phyloP scores from a whole-genome alignment of 2,797 vertebrate species.

The Natrix natrix region DNA sequence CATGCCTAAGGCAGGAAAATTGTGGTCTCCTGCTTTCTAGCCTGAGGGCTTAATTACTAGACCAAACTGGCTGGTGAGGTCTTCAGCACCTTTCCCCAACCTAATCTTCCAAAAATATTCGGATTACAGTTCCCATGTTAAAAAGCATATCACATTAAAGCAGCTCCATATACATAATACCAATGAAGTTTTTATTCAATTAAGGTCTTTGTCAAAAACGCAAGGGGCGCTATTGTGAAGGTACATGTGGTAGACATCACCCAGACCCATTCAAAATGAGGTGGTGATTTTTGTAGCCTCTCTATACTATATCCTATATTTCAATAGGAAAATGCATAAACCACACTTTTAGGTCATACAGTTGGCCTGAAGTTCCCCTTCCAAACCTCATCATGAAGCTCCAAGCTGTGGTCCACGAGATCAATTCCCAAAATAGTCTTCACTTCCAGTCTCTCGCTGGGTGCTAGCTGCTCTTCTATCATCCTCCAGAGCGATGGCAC shows the following conservation, averaged over 20 bases:
- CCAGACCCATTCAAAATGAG: neutral
- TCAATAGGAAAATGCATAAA: neutral
- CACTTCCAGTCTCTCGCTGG: constrained; percentile 75
- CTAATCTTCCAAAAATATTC: neutral
- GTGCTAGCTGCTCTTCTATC: constrained; percentile 74
- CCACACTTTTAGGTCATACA: neutral
- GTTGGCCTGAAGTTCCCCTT: neutral
- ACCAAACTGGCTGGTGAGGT: neutral
- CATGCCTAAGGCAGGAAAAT: neutral
- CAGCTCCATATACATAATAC: neutral
- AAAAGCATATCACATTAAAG: neutral
- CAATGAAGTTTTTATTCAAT: neutral
- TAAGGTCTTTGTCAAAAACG: neutral
- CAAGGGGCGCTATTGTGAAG: neutral
- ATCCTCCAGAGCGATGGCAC: constrained; percentile 78
- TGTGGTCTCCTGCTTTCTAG: neutral
- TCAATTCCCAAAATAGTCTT: constrained; percentile 73
- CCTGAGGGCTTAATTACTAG: neutral
- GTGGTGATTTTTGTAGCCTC: neutral
- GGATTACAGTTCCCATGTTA: neutral
- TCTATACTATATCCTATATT: neutral
- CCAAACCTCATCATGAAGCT: constrained; percentile 80
- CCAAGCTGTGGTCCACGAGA: constrained; percentile 78
- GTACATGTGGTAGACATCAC: neutral
- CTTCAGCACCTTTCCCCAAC: neutral